Evolutionary conservation across 2,113 vertebrate species (phyloP), one percentile per base, ranked within the genome.

Genomic region (Geothlypis trichas): DNA sequence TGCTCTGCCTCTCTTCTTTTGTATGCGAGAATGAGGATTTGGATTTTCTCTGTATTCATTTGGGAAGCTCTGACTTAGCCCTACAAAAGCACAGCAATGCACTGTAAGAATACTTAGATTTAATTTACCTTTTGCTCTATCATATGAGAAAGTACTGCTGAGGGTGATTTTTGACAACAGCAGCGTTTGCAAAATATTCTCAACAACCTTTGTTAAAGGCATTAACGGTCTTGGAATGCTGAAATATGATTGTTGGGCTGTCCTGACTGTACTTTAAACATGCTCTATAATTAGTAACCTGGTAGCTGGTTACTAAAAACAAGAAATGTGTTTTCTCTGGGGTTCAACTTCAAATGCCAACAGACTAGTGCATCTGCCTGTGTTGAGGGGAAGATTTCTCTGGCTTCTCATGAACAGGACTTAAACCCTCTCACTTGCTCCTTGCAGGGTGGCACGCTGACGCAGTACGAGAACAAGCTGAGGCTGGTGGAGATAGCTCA

Each of bases 401-500:
- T 84, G 72, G 37, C 13, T 49, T 37, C 31, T 66, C n/a, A 10
- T 0, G 24, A 68, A 12, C 35, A 22, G 33, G 23, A 68, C 14
- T 62, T 61, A 30, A 77, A 17, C 13, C 47, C 79, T 82, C 55
- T 79, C 19, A 7, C 75, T 57, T 87, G 21, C 35, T 72, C 96
- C 62, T 91, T 67, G 52, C 97, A 99, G 99, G 99, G 99, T 81
- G 99, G 99, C 51, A 99, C 99, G 0, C 97, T 99, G 78, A 99
- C 99, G 20, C 98, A 99, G 49, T 99, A 99, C 0, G 99, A 99
- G 54, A 99, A 99, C 22, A 99, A 99, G 92, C 98, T 99, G 97
- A 98, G 99, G 65, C 97, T 99, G 96, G 98, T 99, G 95, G 99
- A 99, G 98, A 99, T 99, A 30, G 99, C 99, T 74, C 99, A 99